Evolutionary conservation across 2,113 vertebrate genomes (phyloP).

Genomic region (Nyctereutes procyonoides): DNA sequence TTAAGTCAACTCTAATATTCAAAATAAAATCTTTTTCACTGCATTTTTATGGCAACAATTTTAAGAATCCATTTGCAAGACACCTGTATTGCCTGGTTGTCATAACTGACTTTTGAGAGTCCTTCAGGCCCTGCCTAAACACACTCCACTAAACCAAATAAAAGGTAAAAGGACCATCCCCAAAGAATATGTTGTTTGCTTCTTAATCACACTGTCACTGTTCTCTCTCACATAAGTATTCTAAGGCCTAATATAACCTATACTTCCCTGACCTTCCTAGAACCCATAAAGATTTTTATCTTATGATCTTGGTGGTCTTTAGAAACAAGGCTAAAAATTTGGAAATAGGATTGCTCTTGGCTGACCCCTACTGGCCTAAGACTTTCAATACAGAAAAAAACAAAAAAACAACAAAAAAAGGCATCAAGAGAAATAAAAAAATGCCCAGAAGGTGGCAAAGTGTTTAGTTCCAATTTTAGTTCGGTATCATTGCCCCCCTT

Average conservation of each 20-base stretch:
- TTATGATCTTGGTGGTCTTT: neutral
- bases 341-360: conserved; percentile 22
- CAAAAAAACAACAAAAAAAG: neutral
- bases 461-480: neutral
- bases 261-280: neutral
- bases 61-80: neutral
- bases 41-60: neutral
- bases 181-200: neutral
- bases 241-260: neutral
- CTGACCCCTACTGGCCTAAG: conserved; percentile 65
- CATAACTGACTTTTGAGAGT: neutral
- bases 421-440: neutral
- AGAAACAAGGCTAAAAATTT: neutral
- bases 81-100: neutral
- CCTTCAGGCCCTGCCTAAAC: neutral
- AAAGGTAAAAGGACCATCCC: neutral
- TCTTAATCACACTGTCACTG: neutral
- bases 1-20: conserved; percentile 15
- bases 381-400: neutral
- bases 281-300: neutral
- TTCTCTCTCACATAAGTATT: neutral
- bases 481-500: neutral
- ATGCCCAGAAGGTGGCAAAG: neutral
- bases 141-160: neutral
- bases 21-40: neutral